phyloP scores from a whole-genome alignment of 2,888 invertebrate species.

The Tipula lateralis region DNA sequence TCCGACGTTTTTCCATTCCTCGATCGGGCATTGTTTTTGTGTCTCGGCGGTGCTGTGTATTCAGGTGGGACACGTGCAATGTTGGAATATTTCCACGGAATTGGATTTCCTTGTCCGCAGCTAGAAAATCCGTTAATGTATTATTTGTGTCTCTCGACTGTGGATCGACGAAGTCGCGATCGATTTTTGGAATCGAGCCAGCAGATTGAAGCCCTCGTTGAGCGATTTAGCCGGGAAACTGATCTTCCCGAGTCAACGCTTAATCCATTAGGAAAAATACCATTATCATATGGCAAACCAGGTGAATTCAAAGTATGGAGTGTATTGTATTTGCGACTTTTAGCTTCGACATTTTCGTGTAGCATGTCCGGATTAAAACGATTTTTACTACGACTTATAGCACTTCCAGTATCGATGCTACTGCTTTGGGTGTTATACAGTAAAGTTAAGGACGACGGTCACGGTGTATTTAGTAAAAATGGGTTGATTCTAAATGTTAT shows the following conservation, averaged over 20 bases:
- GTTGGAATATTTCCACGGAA: conserved; percentile 89
- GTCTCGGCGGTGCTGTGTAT: conserved; percentile 86
- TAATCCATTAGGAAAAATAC: conserved; percentile 60
- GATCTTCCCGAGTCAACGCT: conserved; percentile 58
- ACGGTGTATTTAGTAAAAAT: conserved; percentile 48
- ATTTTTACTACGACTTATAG: conserved; percentile 66
- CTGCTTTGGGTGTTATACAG: conserved; percentile 75
- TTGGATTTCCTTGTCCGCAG: conserved; percentile 95
- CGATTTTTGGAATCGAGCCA: conserved; percentile 90
- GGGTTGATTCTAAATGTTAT: conserved; percentile 48
- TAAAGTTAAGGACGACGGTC: conserved; percentile 46
- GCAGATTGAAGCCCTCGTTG: conserved; percentile 85
- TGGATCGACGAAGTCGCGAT: conserved; percentile 70
- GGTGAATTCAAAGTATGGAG: conserved; percentile 62
- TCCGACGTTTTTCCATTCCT: conserved; percentile 94
- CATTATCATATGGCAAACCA: conserved; percentile 69
- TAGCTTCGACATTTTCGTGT: conserved; percentile 73
- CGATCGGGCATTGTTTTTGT: conserved; percentile 83
- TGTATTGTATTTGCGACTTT: conserved; percentile 65
- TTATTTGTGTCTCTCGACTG: conserved; percentile 66
- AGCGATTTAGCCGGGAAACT: conserved; percentile 85
- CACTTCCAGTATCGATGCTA: conserved; percentile 70
- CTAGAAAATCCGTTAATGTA: conserved; percentile 98
- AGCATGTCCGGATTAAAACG: conserved; percentile 71
- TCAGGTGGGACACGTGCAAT: conserved; percentile 88